These are phyloP conservation scores for Actinostola sp. DNA, from an alignment of 92 coral and sea anemone genomes.

Conservation along the genomic window DNA sequence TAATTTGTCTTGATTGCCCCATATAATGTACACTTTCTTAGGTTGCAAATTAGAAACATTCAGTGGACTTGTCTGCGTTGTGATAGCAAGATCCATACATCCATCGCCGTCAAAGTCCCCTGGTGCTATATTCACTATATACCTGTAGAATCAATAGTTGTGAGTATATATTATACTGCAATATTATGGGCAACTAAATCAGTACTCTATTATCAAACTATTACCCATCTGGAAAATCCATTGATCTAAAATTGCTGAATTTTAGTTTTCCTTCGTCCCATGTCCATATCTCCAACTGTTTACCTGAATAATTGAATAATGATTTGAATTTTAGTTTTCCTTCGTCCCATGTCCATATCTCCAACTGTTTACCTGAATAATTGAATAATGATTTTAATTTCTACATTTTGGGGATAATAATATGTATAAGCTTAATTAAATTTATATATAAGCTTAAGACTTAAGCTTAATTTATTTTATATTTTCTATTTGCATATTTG, in stretches of 20 bases:
- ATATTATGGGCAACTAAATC: too few species aligned
- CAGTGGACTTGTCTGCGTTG: conserved; percentile 36
- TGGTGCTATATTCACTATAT: conserved; percentile 85
- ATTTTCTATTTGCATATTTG: too few species aligned
- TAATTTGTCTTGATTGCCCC: conserved; percentile 48
- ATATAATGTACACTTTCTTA: conserved; percentile 51
- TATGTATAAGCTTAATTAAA: too few species aligned
- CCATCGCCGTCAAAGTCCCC: conserved; percentile 99
- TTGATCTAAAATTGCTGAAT: conserved; percentile 49
- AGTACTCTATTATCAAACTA: neutral
- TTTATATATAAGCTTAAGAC: too few species aligned
- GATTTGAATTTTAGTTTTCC: neutral
- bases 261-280: conserved; percentile 68
- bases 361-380: conserved; percentile 56
- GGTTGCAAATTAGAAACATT: conserved; percentile 22
- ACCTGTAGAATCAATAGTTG: neutral
- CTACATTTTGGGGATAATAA: too few species aligned
- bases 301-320: conserved; percentile 40
- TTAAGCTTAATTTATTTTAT: too few species aligned
- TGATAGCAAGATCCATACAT: conserved; percentile 79
- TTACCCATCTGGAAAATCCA: neutral
- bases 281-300: conserved; percentile 64
- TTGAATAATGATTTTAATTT: neutral
- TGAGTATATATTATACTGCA: too few species aligned
- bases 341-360: conserved; percentile 77